Percentiles rank a stretch among this genome's conserved stretches.
Evolutionary conservation across 2,113 vertebrate species (phyloP).

Genomic region (Chroicocephalus ridibundus): DNA sequence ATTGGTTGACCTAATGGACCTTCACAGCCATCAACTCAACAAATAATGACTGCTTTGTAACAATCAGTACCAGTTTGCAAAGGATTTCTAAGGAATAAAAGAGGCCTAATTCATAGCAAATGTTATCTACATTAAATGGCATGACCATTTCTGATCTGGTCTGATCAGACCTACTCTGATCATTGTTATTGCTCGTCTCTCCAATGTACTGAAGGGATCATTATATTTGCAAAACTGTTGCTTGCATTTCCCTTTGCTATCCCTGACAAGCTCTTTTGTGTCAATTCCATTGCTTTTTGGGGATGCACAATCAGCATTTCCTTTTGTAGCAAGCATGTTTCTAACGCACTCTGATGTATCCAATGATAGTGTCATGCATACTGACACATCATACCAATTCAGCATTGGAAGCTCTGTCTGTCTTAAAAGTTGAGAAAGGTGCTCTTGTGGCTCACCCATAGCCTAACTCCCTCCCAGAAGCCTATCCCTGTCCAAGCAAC

Average conservation of each 20-base stretch:
- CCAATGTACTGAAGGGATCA: background rate
- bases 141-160: background rate
- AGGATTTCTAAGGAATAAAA: background rate
- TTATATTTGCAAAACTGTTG: background rate
- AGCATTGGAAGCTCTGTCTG: background rate
- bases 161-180: background rate
- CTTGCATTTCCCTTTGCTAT: constrained; percentile 10
- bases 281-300: background rate
- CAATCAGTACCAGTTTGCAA: background rate
- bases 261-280: constrained; percentile 35
- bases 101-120: background rate
- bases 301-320: background rate
- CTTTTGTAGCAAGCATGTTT: constrained; percentile 9
- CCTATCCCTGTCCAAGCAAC: background rate
- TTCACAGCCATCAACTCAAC: background rate
- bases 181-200: background rate
- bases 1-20: background rate
- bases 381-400: background rate
- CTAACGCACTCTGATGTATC: background rate
- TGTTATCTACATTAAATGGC: background rate
- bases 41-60: background rate
- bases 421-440: background rate
- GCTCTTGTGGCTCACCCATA: background rate
- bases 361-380: background rate
- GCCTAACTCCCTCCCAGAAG: background rate